A percentile compares a stretch with the other conserved stretches of the same genome.
Evolutionary conservation across 2,888 invertebrate genomes (phyloP).

Genomic region (Strigamia transsilvanica): DNA sequence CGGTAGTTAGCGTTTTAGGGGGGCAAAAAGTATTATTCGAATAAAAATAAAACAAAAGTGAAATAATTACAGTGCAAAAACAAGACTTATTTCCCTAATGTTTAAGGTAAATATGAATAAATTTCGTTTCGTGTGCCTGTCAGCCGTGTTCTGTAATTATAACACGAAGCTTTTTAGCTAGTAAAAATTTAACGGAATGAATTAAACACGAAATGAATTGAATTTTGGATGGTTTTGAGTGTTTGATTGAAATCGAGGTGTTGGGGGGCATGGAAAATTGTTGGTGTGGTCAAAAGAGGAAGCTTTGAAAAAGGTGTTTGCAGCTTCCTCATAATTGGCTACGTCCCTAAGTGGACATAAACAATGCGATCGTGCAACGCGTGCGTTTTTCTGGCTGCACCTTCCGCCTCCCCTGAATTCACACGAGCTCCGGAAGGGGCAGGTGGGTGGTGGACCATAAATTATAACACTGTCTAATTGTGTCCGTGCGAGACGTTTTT

Average conservation of each 20-base stretch:
- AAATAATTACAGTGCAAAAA: conserved; percentile 8
- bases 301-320: conserved; percentile 32
- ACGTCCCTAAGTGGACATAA: conserved; percentile 40
- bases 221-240: too few relatives aligned
- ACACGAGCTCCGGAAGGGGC: conserved; percentile 34
- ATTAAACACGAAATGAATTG: too few relatives aligned
- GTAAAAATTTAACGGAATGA: not conserved
- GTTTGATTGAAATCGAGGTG: not conserved
- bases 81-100: conserved; percentile 12
- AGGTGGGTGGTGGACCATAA: conserved; percentile 42
- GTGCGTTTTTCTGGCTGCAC: conserved; percentile 32
- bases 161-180: not conserved
- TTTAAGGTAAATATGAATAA: conserved; percentile 10
- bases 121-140: not conserved
- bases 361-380: conserved; percentile 44
- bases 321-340: conserved; percentile 25
- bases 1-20: not conserved
- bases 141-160: not conserved
- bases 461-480: conserved; percentile 42
- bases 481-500: conserved; percentile 33
- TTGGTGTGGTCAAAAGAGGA: conserved; percentile 35
- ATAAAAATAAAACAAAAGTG: conserved; percentile 16
- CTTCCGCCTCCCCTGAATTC: conserved; percentile 28
- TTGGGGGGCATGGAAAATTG: not conserved
- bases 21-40: conserved; percentile 6